Evolutionary conservation across 2,888 invertebrate species (phyloP).

Genomic region (Cantharis flavilabris): DNA sequence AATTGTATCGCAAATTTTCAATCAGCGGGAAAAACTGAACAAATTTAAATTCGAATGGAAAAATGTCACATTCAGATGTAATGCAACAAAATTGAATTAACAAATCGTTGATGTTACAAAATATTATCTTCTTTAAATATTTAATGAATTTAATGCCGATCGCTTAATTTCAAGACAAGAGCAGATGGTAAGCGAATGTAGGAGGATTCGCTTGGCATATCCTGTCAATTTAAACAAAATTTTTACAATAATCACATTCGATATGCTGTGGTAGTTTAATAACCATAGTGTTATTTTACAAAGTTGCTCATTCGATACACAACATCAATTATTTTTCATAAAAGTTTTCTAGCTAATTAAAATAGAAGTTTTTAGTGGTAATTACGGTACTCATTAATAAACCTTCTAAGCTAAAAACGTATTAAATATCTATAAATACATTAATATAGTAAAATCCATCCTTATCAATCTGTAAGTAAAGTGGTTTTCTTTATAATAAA

Average conservation of each 20-base stretch:
- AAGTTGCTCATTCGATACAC: not conserved
- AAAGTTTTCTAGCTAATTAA: not conserved
- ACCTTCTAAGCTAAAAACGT: not conserved
- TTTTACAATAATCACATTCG: not conserved
- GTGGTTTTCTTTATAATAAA: not conserved
- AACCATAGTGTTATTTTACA: not conserved
- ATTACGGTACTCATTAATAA: not conserved
- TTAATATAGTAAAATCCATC: not conserved
- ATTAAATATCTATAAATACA: not conserved
- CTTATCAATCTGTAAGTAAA: not conserved
- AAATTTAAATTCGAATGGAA: conserved; percentile 2
- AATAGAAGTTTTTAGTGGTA: not conserved
- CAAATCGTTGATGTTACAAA: not conserved
- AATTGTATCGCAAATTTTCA: not conserved
- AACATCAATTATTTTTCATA: not conserved
- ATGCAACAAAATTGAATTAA: conserved; percentile 10
- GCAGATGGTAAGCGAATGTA: conserved; percentile 11
- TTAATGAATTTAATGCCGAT: conserved; percentile 4
- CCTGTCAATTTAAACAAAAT: not conserved
- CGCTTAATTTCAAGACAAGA: not conserved
- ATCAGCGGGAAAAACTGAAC: not conserved
- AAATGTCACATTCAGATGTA: not conserved
- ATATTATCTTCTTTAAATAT: conserved; percentile 15
- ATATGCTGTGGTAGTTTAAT: not conserved
- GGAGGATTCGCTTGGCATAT: not conserved